Evolutionary conservation across 2,113 vertebrate species (phyloP), one percentile per base, ranked within the genome.

Genomic region (Chaetodon auriga): DNA sequence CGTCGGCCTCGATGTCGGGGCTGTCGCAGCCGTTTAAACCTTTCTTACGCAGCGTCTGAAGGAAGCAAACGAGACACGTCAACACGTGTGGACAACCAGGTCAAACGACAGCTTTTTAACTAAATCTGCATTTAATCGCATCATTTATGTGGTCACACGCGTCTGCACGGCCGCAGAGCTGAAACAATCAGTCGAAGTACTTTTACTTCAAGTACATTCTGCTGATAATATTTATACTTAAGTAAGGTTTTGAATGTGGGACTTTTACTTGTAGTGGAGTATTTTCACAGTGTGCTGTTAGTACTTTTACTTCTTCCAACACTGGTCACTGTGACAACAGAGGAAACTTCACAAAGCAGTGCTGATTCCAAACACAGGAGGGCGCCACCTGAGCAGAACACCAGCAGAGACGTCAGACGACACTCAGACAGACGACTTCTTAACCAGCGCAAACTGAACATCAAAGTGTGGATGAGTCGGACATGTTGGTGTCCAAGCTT

Each of bases 11-110:
- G 8, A 98, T 97, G 91, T 99, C 97, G 89, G 98, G 97, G 92
- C 98, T 99, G 95, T 99, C 97, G 96, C 97, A 98, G 88, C 98
- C 98, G 91, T 97, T 98, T 94, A 99, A 95, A 89, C 98, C 97
- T 91, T 99, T 99, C 95, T 99, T 99, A 95, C 98, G 97, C 96
- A 99, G 96, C 0, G 98, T 99, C 98, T 99, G 10, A 65, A 18
- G 7, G 4, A 64, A 11, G 78, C 5, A 61, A 23, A 18, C 19
- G 36, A 55, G 25, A 15, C 19, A 38, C 0, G 9, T 6, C 3
- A 18, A 61, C n/a, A 25, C 54, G 4, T 14, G 5, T 30, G 57
- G 25, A 35, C 8, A 36, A 43, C 12, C 3, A 18, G 11, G 8
- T 36, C 2, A 36, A 36, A 61, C 2, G 30, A 10, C 30, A 36